Conservation (phyloP, 2,113 vertebrate species). For the Corynorhinus townsendii region DNA sequence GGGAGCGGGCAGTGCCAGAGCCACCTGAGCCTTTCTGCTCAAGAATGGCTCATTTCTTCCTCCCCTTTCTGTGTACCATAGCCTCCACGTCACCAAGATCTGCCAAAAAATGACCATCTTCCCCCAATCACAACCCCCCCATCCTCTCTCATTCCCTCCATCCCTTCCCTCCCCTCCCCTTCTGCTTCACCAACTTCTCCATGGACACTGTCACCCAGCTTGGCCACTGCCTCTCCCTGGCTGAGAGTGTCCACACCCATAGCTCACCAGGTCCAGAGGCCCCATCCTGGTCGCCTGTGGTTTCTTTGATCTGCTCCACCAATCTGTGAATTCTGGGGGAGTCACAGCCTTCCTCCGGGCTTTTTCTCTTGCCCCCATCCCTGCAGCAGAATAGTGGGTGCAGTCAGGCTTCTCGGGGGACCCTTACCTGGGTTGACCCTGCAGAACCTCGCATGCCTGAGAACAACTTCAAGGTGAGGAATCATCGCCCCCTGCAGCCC, state of each 20-base stretch:
- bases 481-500: not conserved
- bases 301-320: not conserved
- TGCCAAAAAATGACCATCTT: not conserved
- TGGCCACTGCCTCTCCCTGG: not conserved
- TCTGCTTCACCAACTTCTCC: not conserved
- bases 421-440: not conserved
- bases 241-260: not conserved
- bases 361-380: not conserved
- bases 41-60: not conserved
- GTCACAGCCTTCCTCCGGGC: not conserved
- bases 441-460: not conserved
- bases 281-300: fast-evolving
- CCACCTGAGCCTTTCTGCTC: not conserved
- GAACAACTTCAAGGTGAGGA: not conserved
- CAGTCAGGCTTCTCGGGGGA: not conserved
- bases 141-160: not conserved
- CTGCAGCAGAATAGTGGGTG: not conserved
- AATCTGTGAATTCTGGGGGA: not conserved
- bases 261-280: not conserved
- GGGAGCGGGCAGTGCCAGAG: no score
- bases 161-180: not conserved
- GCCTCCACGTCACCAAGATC: not conserved
- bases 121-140: not conserved
- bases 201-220: not conserved
- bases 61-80: not conserved